Evolutionary conservation across 2,113 vertebrate genomes (phyloP), one percentile per base, ranked within the genome.

Genomic region (Merops nubicus): DNA sequence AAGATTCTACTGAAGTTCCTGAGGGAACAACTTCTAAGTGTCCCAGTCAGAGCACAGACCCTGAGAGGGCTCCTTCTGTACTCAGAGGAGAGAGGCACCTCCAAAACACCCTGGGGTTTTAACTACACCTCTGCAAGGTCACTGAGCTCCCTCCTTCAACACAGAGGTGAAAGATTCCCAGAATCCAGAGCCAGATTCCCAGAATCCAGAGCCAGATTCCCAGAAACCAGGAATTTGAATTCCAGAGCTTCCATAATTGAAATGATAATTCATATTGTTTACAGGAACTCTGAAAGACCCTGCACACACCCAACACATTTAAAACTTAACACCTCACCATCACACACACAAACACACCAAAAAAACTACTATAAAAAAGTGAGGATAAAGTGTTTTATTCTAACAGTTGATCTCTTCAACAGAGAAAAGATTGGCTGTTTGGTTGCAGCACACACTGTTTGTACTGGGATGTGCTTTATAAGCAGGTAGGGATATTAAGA

Each of bases 11-110:
- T 81, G 65, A 63, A 47, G 67, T 21, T 91, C 91, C 69, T 5
- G 10, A 25, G 69, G 89, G 80, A 95, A 51, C 33, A 89, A 87
- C 73, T 75, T 85, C 64, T 89, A 94, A 94, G n/a, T n/a, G n/a
- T n/a, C n/a, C n/a, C n/a, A n/a, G 91, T 48, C 20, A 92, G 76
- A 92, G 89, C 80, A 74, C 45, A 81, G 83, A 6, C 53, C 85
- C 48, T 60, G 83, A 76, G 70, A 83, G 50, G 25, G 84, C 47
- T 97, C 77, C 63, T 69, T 74, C 80, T 57, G 76, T 74, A 65
- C 80, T 78, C 89, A 31, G 73, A 5, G 15, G 45, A 81, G 64
- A 81, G 50, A 85, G 31, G 33, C 64, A 91, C 69, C 84, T 94
- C 81, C 80, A 91, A 28, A 95, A 70, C 60, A 77, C 11, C 50